A percentile compares a stretch with the other conserved stretches of the same genome.
These are phyloP conservation scores for Plotosus lineatus DNA, from an alignment of 2,113 vertebrate genomes.

Conservation along the genomic window DNA sequence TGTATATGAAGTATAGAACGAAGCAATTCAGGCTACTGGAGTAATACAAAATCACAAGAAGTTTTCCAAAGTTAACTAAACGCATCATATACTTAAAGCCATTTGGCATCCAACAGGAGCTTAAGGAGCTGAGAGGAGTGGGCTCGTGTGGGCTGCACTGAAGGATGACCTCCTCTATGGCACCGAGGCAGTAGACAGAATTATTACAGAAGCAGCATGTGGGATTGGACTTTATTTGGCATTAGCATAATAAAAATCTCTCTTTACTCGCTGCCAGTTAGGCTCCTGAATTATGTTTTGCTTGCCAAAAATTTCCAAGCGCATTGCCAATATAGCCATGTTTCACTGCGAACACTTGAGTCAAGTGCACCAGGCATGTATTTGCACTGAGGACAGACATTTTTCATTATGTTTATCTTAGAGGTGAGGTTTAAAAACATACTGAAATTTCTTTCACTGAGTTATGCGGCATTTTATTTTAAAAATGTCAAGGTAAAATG, in stretches of 20 bases:
- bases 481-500: background rate
- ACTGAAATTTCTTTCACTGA: background rate
- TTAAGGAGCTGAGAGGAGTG: slow-evolving; percentile 3
- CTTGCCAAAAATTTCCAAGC: slow-evolving; percentile 27
- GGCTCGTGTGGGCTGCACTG: slow-evolving; percentile 31
- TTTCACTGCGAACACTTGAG: slow-evolving; percentile 12
- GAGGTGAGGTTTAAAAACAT: background rate
- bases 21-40: background rate
- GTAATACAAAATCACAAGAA: background rate
- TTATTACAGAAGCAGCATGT: slow-evolving; percentile 21
- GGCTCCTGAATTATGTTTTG: slow-evolving; percentile 17
- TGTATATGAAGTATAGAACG: background rate
- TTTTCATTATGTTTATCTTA: slow-evolving; percentile 16
- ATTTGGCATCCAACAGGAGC: slow-evolving; percentile 22
- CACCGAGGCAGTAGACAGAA: slow-evolving; percentile 18
- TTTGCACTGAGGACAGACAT: background rate
- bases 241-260: slow-evolving; percentile 52
- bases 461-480: background rate
- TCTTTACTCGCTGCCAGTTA: slow-evolving; percentile 56
- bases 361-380: slow-evolving; percentile 20
- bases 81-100: slow-evolving; percentile 1
- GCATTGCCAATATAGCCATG: slow-evolving; percentile 26
- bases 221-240: slow-evolving; percentile 44
- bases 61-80: slow-evolving; percentile 34
- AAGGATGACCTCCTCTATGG: slow-evolving; percentile 33